Base-by-base conservation (phyloP, 1,140 invertebrate genomes). In the Atta colombica region DNA sequence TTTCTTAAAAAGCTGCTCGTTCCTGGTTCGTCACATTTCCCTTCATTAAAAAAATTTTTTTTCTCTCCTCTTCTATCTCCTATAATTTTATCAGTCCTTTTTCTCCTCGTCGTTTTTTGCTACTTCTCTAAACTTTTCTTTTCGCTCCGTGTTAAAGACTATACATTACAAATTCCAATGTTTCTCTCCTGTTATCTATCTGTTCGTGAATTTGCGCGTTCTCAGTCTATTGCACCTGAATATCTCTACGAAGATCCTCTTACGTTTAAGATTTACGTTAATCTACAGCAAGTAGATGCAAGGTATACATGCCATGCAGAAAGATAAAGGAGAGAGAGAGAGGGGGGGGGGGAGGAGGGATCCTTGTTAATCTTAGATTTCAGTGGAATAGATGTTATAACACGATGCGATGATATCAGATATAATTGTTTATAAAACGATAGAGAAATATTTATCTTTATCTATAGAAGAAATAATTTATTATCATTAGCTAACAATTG, bases 191-290 rank as follows among this genome's bases (percentile, higher is more conserved):
- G 63, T 61, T 61, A 85, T 85, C 74, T 60, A 85, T 66, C 61
- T 55, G 60, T 45, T 66, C 72, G 61, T 77, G 45, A 82, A 21
- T 68, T 65, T 77, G 58, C 16, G n/a, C 35, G 55, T 72, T 81
- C 78, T 71, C 77, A 68, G 77, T 68, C 61, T 65, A 82, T 58
- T 49, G 18, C 39, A 66, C 49, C 25, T 82, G 78, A 87, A 71
- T 81, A 81, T 84, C 78, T 87, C 69, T 51, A 69, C 35, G 25
- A 10, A 49, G 82, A 88, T 78, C 75, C 75, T 88, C 84, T 86
- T 88, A 88, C 68, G 28, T 80, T 86, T 85, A 78, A 80, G 84
- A 55, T 87, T 71, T 78, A 80, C 87, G 14, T 68, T 86, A 77
- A 86, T 86, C 80, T 51, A 21, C 28, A 45, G 49, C 51, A 25